Conservation (phyloP, 2,888 invertebrate genomes). For the Archaeoteleia sp. region DNA sequence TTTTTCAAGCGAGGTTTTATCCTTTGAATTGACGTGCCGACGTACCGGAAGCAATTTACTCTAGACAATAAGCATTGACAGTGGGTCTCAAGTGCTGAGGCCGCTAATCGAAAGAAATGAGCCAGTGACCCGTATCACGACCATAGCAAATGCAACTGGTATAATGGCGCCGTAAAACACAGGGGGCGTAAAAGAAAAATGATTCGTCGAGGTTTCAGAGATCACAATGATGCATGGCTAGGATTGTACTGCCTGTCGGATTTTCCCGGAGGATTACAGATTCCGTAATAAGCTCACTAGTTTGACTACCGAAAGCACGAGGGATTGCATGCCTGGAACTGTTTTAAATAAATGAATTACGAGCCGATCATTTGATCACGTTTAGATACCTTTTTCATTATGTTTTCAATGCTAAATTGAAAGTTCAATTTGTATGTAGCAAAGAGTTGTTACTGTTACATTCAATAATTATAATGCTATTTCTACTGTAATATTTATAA, state of each 20-base stretch:
- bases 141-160: conserved; percentile 32
- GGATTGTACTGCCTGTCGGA: conserved; percentile 31
- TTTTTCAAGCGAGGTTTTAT: conserved; percentile 37
- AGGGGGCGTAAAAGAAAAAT: conserved; percentile 37
- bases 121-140: conserved; percentile 33
- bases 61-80: conserved; percentile 49
- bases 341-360: conserved; percentile 37
- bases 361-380: conserved; percentile 14
- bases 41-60: conserved; percentile 50
- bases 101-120: conserved; percentile 48
- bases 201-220: conserved; percentile 26
- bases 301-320: conserved; percentile 28
- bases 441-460: no score
- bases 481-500: no score
- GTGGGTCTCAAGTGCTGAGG: conserved; percentile 37
- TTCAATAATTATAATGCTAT: no score
- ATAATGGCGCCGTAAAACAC: conserved; percentile 32
- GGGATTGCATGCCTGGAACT: conserved; percentile 11
- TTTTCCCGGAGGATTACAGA: conserved; percentile 35
- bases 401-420: conserved; percentile 7
- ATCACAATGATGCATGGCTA: conserved; percentile 33
- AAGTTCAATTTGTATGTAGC: conserved; percentile 32
- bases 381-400: conserved; percentile 3
- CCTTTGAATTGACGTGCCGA: conserved; percentile 35
- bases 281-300: conserved; percentile 32